A percentile compares a stretch with the other conserved stretches of the same genome.
These are phyloP conservation scores for Pitangus sulphuratus DNA, from an alignment of 2,797 vertebrate species.

Conservation along the genomic window DNA sequence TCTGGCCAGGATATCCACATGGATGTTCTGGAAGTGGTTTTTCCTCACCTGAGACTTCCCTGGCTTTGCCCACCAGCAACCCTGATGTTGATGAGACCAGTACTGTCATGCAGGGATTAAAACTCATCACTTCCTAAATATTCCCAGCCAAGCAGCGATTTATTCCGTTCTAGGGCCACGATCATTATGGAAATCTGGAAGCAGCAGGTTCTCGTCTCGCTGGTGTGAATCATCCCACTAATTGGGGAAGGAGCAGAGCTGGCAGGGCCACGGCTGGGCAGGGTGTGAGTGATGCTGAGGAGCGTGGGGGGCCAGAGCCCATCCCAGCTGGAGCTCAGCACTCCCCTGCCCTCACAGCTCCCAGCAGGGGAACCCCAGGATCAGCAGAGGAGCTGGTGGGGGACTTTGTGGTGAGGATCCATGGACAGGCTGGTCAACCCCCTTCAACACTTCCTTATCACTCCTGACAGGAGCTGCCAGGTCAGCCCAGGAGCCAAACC, in stretches of 20 bases:
- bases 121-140: background rate
- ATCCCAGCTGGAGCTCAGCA: rapidly evolving
- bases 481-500: background rate
- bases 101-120: background rate
- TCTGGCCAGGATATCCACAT: background rate
- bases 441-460: rapidly evolving
- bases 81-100: background rate
- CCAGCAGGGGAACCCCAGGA: background rate
- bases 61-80: background rate
- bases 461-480: background rate
- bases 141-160: background rate
- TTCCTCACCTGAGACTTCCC: background rate
- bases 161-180: background rate
- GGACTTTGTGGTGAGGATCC: background rate
- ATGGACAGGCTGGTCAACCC: background rate
- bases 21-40: background rate
- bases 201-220: rapidly evolving
- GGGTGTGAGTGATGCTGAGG: rapidly evolving
- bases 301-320: rapidly evolving
- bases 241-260: background rate
- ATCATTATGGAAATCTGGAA: background rate
- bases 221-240: background rate
- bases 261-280: rapidly evolving
- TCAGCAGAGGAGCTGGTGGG: background rate
- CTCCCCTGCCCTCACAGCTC: rapidly evolving